Conservation (phyloP, 2,888 invertebrate genomes). For the Monochamus alternatus region DNA sequence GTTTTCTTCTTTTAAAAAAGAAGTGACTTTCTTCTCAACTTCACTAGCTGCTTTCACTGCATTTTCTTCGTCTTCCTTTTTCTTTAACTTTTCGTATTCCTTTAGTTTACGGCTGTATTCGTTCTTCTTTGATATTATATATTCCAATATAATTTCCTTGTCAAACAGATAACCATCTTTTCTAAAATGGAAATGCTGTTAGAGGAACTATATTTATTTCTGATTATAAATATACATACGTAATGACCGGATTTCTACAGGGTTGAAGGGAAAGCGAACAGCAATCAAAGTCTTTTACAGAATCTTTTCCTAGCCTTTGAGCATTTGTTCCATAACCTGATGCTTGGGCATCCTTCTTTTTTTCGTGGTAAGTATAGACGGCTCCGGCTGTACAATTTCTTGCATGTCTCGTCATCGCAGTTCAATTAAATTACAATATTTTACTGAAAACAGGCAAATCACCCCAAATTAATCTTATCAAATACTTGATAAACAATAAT, state of each 20-base stretch:
- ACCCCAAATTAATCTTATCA: too few species aligned
- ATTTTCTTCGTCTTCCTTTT: constrained; percentile 81
- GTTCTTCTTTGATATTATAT: constrained; percentile 94
- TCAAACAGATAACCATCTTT: constrained; percentile 96
- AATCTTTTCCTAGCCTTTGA: constrained; percentile 93
- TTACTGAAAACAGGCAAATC: too few species aligned
- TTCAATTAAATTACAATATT: background rate
- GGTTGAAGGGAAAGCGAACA: constrained; percentile 98
- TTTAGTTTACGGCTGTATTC: constrained; percentile 92
- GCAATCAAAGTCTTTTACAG: constrained; percentile 96
- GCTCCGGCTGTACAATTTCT: constrained; percentile 98
- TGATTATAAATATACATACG: constrained; percentile 72
- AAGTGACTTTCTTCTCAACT: constrained; percentile 82
- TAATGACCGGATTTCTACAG: constrained; percentile 92
- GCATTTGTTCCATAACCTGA: constrained; percentile 94
- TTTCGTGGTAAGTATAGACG: constrained; percentile 98
- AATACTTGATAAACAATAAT: too few species aligned
- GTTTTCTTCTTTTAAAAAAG: constrained; percentile 88
- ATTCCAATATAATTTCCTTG: constrained; percentile 96
- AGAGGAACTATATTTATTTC: background rate
- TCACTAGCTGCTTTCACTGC: constrained; percentile 80
- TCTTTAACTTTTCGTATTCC: constrained; percentile 91
- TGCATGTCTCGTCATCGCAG: constrained; percentile 93
- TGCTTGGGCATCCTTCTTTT: constrained; percentile 94
- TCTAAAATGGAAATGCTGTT: constrained; percentile 57